These are phyloP conservation scores for Pristis pectinata DNA, from an alignment of 2,797 vertebrate genomes.

Conservation along the genomic window DNA sequence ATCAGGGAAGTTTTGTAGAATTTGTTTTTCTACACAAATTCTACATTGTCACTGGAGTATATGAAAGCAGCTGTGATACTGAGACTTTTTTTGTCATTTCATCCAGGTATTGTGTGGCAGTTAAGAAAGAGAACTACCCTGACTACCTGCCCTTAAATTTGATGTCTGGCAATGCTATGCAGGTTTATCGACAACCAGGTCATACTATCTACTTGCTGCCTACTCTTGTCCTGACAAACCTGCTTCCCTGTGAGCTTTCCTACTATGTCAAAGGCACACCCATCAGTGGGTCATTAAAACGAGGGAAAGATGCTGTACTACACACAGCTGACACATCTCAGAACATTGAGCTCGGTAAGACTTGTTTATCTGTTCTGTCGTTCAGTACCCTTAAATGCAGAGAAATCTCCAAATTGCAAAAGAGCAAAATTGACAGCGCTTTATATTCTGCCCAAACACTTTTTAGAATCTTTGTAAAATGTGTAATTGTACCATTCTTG, in stretches of 20 bases:
- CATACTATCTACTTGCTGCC: constrained; percentile 89
- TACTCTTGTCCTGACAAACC: constrained; percentile 83
- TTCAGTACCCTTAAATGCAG: background rate
- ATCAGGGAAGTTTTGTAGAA: background rate
- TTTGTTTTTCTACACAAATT: background rate
- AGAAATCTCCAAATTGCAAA: background rate
- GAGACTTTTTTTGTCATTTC: constrained; percentile 41
- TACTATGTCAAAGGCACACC: constrained; percentile 83
- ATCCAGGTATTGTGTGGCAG: constrained; percentile 85
- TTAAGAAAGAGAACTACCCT: constrained; percentile 93
- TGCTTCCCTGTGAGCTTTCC: constrained; percentile 87
- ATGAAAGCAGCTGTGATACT: background rate
- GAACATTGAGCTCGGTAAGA: constrained; percentile 88
- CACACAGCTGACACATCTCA: constrained; percentile 87
- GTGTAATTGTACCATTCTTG: background rate
- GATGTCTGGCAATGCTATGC: constrained; percentile 73
- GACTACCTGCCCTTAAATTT: constrained; percentile 85
- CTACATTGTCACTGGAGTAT: background rate
- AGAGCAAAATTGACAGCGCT: background rate
- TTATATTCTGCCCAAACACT: background rate
- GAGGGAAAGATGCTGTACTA: constrained; percentile 80
- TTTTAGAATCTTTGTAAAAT: background rate
- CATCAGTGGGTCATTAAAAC: constrained; percentile 78
- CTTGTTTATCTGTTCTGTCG: background rate
- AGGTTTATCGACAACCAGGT: constrained; percentile 92